phyloP scores from a whole-genome alignment of 1,140 invertebrate genomes.

The Drosophila arawakana region DNA sequence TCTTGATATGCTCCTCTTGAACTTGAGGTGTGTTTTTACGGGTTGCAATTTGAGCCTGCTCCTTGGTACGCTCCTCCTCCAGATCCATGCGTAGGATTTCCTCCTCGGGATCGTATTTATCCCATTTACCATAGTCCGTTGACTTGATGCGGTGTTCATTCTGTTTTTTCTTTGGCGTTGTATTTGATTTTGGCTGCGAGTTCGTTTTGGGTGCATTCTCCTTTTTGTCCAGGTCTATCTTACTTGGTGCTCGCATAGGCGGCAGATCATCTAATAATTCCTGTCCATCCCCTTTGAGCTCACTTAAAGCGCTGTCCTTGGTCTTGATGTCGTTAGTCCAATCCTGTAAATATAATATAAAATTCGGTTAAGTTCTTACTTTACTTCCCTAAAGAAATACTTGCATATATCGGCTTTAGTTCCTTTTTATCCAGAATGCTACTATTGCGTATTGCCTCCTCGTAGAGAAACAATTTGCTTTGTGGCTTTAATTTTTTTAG shows the following conservation, averaged over 20 bases:
- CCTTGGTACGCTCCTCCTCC: conserved; percentile 85
- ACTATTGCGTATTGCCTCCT: conserved; percentile 82
- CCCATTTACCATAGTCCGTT: conserved; percentile 88
- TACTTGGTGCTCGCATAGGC: conserved; percentile 55
- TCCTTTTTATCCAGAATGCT: conserved; percentile 70
- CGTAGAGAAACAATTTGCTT: conserved; percentile 85
- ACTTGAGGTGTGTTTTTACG: conserved; percentile 13
- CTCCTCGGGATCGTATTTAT: conserved; percentile 89
- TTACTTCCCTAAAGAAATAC: neutral
- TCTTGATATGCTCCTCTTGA: conserved; percentile 1
- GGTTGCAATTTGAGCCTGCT: conserved; percentile 80
- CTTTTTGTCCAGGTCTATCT: conserved; percentile 53
- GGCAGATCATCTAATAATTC: conserved; percentile 38
- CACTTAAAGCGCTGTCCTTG: conserved; percentile 83
- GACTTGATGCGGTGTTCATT: conserved; percentile 68
- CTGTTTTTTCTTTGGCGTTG: neutral
- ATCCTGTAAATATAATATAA: conserved; percentile 44
- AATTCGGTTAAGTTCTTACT: neutral
- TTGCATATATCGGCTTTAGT: conserved; percentile 73
- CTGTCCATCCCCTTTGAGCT: conserved; percentile 54
- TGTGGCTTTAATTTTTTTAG: conserved; percentile 85
- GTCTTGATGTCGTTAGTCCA: conserved; percentile 85
- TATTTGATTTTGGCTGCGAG: neutral
- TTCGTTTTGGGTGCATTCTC: conserved; percentile 1
- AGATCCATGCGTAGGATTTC: conserved; percentile 89